Percentiles rank a stretch among this genome's conserved stretches.
Evolutionary conservation across 2,797 vertebrate species (phyloP).

Genomic region (Gymnopithys bicolor): DNA sequence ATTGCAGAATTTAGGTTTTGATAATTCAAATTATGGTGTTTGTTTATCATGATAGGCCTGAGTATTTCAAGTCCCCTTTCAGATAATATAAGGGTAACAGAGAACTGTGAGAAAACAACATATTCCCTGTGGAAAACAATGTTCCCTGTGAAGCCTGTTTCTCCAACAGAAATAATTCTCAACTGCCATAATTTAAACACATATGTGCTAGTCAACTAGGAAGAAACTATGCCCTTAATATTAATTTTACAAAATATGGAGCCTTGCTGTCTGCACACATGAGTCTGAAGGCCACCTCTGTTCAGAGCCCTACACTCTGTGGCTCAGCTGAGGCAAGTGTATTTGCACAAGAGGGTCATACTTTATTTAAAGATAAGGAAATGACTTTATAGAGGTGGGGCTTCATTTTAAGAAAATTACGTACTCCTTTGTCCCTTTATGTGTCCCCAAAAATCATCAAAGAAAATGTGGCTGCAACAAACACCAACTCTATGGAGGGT

Average conservation of each 20-base stretch:
- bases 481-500: neutral
- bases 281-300: neutral
- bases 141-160: neutral
- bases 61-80: neutral
- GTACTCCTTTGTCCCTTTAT: neutral
- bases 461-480: neutral
- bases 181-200: neutral
- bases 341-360: neutral
- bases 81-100: neutral
- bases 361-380: neutral
- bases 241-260: neutral
- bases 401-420: neutral
- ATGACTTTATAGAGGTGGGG: neutral
- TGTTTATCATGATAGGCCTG: neutral
- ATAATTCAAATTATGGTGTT: neutral
- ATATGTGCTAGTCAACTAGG: rapidly evolving
- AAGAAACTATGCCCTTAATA: neutral
- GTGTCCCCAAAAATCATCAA: neutral
- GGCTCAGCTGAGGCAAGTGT: neutral
- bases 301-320: neutral
- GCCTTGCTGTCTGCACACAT: rapidly evolving
- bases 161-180: neutral
- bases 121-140: neutral
- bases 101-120: neutral
- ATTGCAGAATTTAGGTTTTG: neutral